Evolutionary conservation across 30 jellyfish, hydroid and myxozoan species (phyloP).

Genomic region (Calvadosia cruxmelitensis): DNA sequence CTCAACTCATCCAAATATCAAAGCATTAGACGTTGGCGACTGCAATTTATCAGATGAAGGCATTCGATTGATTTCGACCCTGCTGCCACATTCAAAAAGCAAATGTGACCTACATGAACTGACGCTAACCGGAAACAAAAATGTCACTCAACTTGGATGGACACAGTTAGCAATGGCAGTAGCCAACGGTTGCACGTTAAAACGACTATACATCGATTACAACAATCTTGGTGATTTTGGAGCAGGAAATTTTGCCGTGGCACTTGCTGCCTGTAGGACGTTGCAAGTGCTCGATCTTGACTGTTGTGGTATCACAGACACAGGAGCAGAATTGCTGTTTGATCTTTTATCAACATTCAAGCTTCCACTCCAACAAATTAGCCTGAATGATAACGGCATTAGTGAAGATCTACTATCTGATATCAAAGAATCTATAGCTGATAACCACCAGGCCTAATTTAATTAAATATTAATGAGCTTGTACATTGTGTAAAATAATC

Average conservation of each 20-base stretch:
- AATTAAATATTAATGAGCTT: too few species aligned
- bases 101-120: constrained; percentile 44
- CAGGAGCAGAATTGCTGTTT: constrained; percentile 80
- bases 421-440: constrained; percentile 48
- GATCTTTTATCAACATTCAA: constrained; percentile 62
- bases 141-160: constrained; percentile 89
- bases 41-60: constrained; percentile 88
- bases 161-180: constrained; percentile 94
- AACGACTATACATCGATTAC: constrained; percentile 70
- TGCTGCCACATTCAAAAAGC: constrained; percentile 21
- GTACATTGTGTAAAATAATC: too few species aligned
- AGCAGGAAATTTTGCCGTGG: constrained; percentile 92
- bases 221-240: constrained; percentile 92
- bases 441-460: constrained; percentile 10
- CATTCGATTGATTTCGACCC: constrained; percentile 39
- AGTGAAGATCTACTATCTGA: constrained; percentile 67
- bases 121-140: constrained; percentile 83
- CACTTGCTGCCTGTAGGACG: constrained; percentile 67
- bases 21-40: constrained; percentile 87
- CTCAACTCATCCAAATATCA: constrained; percentile 77
- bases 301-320: constrained; percentile 80
- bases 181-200: constrained; percentile 47
- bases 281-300: constrained; percentile 64
- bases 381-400: constrained; percentile 65
- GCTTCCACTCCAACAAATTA: constrained; percentile 38